A percentile compares a stretch with the other conserved stretches of the same genome.
phyloP scores from a whole-genome alignment of 2,888 invertebrate species.

The Hyppa rectilinea region DNA sequence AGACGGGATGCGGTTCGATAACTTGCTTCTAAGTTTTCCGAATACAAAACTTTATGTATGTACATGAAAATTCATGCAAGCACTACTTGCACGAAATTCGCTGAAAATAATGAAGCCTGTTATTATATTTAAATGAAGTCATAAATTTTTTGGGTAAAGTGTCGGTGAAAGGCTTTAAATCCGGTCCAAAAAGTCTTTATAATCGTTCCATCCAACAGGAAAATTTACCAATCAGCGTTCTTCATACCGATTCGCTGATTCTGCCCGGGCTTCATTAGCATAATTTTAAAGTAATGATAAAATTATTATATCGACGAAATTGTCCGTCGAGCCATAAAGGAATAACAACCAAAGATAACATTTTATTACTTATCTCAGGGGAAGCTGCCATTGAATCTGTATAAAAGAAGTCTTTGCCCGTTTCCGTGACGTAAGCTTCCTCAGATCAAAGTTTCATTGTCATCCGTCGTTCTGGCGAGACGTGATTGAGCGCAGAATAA shows the following conservation, averaged over 20 bases:
- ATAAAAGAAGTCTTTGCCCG: conserved; percentile 44
- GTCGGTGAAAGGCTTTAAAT: conserved; percentile 23
- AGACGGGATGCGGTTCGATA: conserved; percentile 21
- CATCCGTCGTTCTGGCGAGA: conserved; percentile 30
- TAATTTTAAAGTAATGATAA: conserved; percentile 65
- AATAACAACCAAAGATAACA: conserved; percentile 62
- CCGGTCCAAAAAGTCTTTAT: conserved; percentile 39
- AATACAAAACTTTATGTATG: conserved; percentile 12
- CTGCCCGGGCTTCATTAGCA: conserved; percentile 56
- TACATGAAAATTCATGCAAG: conserved; percentile 19
- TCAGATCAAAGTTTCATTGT: conserved; percentile 60
- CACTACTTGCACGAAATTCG: neutral
- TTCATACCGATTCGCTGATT: conserved; percentile 55
- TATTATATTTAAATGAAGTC: conserved; percentile 20
- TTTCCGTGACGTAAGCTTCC: conserved; percentile 54
- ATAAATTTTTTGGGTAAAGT: conserved; percentile 1
- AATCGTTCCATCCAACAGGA: conserved; percentile 43
- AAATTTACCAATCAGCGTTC: conserved; percentile 56
- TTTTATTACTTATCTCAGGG: conserved; percentile 55
- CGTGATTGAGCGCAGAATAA: conserved; percentile 53
- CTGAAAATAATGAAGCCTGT: neutral
- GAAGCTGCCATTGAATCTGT: conserved; percentile 50
- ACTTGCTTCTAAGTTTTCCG: conserved; percentile 17
- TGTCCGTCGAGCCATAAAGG: conserved; percentile 49
- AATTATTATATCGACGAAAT: conserved; percentile 60